Percentiles rank a stretch among this genome's conserved stretches.
Conservation (phyloP, 2,888 invertebrate genomes). For the Thymelicus acteon region DNA sequence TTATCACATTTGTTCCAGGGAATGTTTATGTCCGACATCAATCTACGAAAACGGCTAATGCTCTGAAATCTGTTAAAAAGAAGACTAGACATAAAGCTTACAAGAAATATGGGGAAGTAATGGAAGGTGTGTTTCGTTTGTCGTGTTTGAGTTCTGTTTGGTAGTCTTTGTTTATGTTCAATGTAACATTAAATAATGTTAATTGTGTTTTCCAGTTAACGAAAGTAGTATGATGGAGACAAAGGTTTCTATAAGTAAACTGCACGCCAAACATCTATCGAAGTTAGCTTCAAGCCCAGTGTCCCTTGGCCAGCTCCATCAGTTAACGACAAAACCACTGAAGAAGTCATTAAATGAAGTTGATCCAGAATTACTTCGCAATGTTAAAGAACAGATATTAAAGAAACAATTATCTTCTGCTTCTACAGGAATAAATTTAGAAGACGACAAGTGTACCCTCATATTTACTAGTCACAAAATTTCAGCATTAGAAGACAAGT, state of each 20-base stretch:
- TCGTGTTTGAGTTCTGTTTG: neutral
- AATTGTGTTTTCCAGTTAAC: conserved; percentile 82
- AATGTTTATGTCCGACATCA: conserved; percentile 65
- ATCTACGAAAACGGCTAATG: conserved; percentile 74
- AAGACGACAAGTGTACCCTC: conserved; percentile 77
- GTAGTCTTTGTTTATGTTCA: neutral
- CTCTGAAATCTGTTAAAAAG: conserved; percentile 66
- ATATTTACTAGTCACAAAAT: conserved; percentile 70
- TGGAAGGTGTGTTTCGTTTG: conserved; percentile 84
- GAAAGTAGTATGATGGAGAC: conserved; percentile 86
- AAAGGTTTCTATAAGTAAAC: conserved; percentile 87
- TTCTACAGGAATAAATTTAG: conserved; percentile 55
- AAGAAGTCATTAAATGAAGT: conserved; percentile 63
- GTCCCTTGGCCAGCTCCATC: conserved; percentile 84
- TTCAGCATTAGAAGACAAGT: conserved; percentile 61
- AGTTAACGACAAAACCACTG: conserved; percentile 70
- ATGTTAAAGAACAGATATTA: conserved; percentile 72
- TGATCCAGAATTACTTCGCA: conserved; percentile 72
- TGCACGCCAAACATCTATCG: conserved; percentile 88
- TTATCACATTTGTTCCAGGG: conserved; percentile 62
- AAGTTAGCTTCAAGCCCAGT: conserved; percentile 85
- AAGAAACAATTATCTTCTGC: conserved; percentile 54
- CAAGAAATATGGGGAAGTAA: conserved; percentile 87
- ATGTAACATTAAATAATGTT: neutral
- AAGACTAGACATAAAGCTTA: conserved; percentile 74